Evolutionary conservation across 2,888 invertebrate species (phyloP).

Genomic region (Ophion slaviceki): DNA sequence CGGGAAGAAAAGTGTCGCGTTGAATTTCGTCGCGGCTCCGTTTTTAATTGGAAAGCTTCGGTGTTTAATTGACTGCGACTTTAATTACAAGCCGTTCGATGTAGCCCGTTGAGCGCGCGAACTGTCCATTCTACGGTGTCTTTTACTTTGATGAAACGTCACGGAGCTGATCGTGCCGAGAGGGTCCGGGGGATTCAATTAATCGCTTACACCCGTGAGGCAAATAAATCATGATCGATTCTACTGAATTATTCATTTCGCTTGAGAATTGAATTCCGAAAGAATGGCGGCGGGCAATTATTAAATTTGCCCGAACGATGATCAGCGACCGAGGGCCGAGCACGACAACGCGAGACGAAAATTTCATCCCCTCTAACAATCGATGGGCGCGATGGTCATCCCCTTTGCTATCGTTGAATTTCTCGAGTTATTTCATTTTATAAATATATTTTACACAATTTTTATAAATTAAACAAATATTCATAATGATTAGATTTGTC

Average conservation of each 20-base stretch:
- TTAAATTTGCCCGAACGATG: conserved; percentile 31
- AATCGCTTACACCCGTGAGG: conserved; percentile 1
- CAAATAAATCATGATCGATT: conserved; percentile 32
- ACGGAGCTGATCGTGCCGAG: not conserved
- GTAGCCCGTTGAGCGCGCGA: conserved; percentile 17
- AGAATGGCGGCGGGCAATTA: not conserved
- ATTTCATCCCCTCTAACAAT: conserved; percentile 6
- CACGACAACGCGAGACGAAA: conserved; percentile 1
- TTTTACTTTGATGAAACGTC: conserved; percentile 14
- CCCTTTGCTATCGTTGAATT: not conserved
- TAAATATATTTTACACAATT: too few species aligned
- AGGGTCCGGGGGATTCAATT: conserved; percentile 30
- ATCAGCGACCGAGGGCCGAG: not conserved
- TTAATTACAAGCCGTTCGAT: conserved; percentile 40
- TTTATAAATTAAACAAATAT: too few species aligned
- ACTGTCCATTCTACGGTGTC: conserved; percentile 16
- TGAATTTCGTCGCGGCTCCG: conserved; percentile 31
- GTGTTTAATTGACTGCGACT: conserved; percentile 52
- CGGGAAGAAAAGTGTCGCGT: not conserved
- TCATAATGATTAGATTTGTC: too few species aligned
- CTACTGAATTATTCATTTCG: conserved; percentile 3
- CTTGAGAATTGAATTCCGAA: conserved; percentile 2
- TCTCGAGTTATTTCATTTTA: too few species aligned
- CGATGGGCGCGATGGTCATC: not conserved
- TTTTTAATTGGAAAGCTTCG: conserved; percentile 51